Conservation (phyloP, 2,888 invertebrate species). For the Drosophila mimetica region DNA sequence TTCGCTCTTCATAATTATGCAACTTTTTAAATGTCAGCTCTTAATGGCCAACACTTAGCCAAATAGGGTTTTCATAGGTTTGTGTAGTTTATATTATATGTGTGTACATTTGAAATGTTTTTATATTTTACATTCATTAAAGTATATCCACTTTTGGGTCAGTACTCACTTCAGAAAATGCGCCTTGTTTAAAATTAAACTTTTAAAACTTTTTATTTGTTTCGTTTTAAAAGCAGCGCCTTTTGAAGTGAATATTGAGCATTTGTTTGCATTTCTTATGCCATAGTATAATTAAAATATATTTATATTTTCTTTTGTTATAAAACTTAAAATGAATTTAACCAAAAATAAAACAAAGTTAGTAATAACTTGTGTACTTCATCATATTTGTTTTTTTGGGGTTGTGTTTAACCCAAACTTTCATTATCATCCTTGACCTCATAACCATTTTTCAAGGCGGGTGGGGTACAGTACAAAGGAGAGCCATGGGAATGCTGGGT, state of each 20-base stretch:
- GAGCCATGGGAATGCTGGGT: slow-evolving; percentile 66
- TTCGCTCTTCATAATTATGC: slow-evolving; percentile 3
- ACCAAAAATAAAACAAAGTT: slow-evolving; percentile 70
- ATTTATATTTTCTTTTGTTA: slow-evolving; percentile 54
- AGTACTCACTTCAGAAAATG: slow-evolving; percentile 21
- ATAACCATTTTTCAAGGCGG: slow-evolving; percentile 37
- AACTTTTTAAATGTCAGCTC: slow-evolving; percentile 60
- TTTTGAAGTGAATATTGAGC: slow-evolving; percentile 31
- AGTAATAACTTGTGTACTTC: slow-evolving; percentile 69
- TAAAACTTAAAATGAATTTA: slow-evolving; percentile 74
- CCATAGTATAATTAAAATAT: slow-evolving; percentile 64
- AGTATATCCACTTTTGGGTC: slow-evolving; percentile 28
- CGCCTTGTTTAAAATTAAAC: not conserved
- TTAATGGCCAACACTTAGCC: slow-evolving; percentile 31
- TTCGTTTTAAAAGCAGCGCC: not conserved
- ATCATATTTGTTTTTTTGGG: slow-evolving; percentile 48
- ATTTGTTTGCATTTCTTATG: slow-evolving; percentile 38
- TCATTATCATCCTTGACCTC: slow-evolving; percentile 20
- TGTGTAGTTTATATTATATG: slow-evolving; percentile 5
- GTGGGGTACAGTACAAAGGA: slow-evolving; percentile 44
- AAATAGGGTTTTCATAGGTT: slow-evolving; percentile 23
- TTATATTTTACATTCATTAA: slow-evolving; percentile 49
- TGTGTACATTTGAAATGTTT: slow-evolving; percentile 25
- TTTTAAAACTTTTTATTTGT: not conserved
- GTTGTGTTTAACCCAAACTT: slow-evolving; percentile 23